Evolutionary conservation across 53 echinoderm and acorn worm species (phyloP), one percentile per base, ranked within the genome.

Genomic region (Echinometra lucunter): DNA sequence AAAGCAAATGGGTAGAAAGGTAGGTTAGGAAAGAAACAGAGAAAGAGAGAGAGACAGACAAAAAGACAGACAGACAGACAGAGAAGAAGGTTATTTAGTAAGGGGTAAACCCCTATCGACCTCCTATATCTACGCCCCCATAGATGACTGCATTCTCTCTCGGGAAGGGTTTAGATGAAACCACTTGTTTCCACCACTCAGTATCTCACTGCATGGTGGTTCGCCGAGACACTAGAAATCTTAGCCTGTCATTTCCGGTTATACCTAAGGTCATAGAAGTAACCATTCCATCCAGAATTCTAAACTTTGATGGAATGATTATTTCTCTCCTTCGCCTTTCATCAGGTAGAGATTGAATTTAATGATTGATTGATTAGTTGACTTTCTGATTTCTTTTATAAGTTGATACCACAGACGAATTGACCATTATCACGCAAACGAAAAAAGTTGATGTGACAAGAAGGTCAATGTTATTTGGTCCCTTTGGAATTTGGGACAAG

Each of bases 121-220:
- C 88, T 28, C 56, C 55, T 49, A 6, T 34, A 25, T 23, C 88
- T 32, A 49, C 49, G 30, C 88, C 49, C 3, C 4, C 3, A n/a
- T 56, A 56, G 88, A 49, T 49, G 88, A 56, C 55, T 88, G 88
- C 88, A 34, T 88, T n/a, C 53, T 82, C 88, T 88, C 88, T 21
- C 30, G 88, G 88, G 88, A 53, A 28, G 4, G 88, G 32, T 53
- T 45, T 47, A 78, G 88, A 88, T 88, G 32, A 55, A 88, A 28
- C 88, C 88, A 88, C 88, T 88, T 88, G 88, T 88, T 88, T 88
- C 88, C 88, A 88, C 88, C 88, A 88, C 88, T 88, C 88, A 55
- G 47, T 16, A 17, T 18, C 78, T 78, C 78, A 40, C 78, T 19
- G 78, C 23, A 42, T 78, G 78, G 78, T 42, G 40, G 78, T 42